Evolutionary conservation across 1,140 invertebrate genomes (phyloP).

Genomic region (Drosophila quadrilineata): DNA sequence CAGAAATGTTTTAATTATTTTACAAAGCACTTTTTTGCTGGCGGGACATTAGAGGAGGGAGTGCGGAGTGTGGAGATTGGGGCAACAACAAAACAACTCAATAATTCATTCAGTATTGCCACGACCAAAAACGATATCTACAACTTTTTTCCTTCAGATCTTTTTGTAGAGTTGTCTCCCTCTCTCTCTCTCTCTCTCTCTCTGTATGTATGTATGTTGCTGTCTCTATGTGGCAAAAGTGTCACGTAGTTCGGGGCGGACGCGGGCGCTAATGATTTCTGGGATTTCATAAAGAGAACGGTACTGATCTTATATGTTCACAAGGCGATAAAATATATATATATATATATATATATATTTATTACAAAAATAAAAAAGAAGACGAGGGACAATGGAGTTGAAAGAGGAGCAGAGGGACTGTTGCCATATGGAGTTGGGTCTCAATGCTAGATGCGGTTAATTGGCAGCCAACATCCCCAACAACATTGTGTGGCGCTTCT

Average conservation of each 20-base stretch:
- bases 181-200: neutral
- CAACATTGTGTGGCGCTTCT: constrained; percentile 61
- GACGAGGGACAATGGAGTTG: no score
- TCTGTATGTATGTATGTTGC: no score
- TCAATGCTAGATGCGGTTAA: constrained; percentile 54
- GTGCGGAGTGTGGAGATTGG: no score
- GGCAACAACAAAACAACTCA: constrained; percentile 56
- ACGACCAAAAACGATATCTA: constrained; percentile 18
- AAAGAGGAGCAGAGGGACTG: neutral
- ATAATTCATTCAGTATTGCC: constrained; percentile 64
- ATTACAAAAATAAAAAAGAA: constrained; percentile 1
- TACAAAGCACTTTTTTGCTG: constrained; percentile 28
- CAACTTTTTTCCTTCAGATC: constrained; percentile 16
- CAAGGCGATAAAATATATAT: constrained; percentile 50
- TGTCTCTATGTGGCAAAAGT: constrained; percentile 17
- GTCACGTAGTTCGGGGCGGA: constrained; percentile 54
- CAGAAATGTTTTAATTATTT: constrained; percentile 80
- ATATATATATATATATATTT: no score
- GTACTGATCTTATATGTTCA: constrained; percentile 53
- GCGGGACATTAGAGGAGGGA: no score
- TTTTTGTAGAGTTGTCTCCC: neutral
- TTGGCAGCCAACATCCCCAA: constrained; percentile 72
- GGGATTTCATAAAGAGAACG: constrained; percentile 62
- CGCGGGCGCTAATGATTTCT: constrained; percentile 69
- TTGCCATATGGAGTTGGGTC: constrained; percentile 33